These are phyloP conservation scores for Aphelenchoides bicaudatus DNA, from an alignment of 2,888 invertebrate species.

Conservation along the genomic window DNA sequence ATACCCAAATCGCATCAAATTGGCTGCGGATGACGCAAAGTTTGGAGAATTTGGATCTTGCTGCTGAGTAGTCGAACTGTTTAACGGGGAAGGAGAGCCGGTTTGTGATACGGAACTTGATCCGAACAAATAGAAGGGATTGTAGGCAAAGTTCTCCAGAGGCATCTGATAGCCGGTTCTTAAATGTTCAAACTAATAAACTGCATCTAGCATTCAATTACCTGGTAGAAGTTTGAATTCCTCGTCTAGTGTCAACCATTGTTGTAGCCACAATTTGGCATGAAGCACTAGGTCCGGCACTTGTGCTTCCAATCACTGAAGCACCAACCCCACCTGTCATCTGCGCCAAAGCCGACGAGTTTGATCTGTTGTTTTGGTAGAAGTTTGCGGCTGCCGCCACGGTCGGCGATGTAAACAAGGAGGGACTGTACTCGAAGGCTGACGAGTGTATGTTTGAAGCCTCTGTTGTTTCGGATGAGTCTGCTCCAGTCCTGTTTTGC, in stretches of 20 bases:
- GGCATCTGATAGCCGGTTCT: conserved; percentile 18
- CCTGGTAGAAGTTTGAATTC: not conserved
- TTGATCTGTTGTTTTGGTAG: not conserved
- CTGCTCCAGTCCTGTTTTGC: not conserved
- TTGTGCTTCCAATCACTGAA: conserved; percentile 4
- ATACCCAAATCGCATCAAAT: conserved; percentile 28
- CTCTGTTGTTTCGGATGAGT: too few relatives aligned
- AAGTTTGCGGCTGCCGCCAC: conserved; percentile 7
- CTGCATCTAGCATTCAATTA: not conserved
- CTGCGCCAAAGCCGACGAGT: not conserved
- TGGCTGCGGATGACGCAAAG: conserved; percentile 27
- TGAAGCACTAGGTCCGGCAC: too few relatives aligned
- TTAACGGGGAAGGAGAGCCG: conserved; percentile 5
- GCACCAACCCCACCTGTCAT: conserved; percentile 9
- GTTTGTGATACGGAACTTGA: conserved; percentile 3
- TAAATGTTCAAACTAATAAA: not conserved
- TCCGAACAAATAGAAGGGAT: conserved; percentile 13
- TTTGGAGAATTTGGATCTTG: conserved; percentile 13
- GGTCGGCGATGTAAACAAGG: not conserved
- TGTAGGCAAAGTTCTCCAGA: conserved; percentile 15
- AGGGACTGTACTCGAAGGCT: conserved; percentile 8
- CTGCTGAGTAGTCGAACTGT: not conserved
- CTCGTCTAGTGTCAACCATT: conserved; percentile 5
- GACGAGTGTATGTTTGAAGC: too few relatives aligned
- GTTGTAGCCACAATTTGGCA: not conserved